Conservation (phyloP, 2,888 invertebrate species). For the Pristionchus maxplancki region DNA sequence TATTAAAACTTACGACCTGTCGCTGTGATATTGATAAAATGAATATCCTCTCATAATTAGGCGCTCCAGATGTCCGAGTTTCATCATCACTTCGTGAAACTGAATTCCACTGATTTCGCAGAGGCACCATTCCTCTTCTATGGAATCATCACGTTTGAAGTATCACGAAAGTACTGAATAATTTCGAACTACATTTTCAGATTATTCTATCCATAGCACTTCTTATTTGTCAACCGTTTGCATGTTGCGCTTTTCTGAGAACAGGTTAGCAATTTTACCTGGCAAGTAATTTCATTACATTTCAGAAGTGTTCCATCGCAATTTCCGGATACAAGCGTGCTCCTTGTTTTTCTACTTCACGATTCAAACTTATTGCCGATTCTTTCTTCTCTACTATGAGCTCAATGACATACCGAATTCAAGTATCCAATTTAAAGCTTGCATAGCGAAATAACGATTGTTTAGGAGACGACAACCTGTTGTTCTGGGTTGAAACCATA, state of each 20-base stretch:
- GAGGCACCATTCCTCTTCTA: neutral
- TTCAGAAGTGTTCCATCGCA: neutral
- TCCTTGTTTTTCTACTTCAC: neutral
- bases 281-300: neutral
- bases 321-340: neutral
- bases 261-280: neutral
- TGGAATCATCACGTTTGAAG: neutral
- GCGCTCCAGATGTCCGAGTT: neutral
- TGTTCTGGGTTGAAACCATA: neutral
- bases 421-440: no score
- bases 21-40: no score
- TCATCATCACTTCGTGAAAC: constrained; percentile 12
- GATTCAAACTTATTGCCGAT: neutral
- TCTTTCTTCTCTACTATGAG: neutral
- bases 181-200: neutral
- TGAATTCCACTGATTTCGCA: neutral
- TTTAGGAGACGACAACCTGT: neutral
- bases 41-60: no score
- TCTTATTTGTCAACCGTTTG: neutral
- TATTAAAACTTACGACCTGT: no score
- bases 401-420: constrained; percentile 19
- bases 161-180: neutral
- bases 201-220: neutral
- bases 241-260: neutral
- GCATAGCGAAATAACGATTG: neutral